phyloP scores from a whole-genome alignment of 1,140 invertebrate species.

The Pogonomyrmex californicus region DNA sequence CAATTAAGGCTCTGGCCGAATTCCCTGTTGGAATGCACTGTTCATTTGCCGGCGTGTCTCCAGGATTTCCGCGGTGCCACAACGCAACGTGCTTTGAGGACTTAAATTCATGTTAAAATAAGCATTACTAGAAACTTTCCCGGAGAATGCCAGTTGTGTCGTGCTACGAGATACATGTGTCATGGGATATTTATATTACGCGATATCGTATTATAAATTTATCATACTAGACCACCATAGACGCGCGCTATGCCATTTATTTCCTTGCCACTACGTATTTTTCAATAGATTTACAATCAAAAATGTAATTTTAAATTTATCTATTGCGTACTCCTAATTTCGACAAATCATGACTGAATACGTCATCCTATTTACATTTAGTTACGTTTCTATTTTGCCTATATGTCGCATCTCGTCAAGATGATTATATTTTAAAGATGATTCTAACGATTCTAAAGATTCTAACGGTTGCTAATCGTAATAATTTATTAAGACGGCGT shows the following conservation, averaged over 20 bases:
- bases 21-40: slow-evolving; percentile 32
- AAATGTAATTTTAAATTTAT: slow-evolving; percentile 22
- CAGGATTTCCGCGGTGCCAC: slow-evolving; percentile 15
- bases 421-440: background rate
- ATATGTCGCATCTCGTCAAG: background rate
- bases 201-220: slow-evolving; percentile 10
- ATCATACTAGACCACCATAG: background rate
- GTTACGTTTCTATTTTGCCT: background rate
- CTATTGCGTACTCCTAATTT: background rate
- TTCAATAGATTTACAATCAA: background rate
- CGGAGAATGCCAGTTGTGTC: background rate
- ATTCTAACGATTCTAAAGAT: background rate
- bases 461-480: slow-evolving; percentile 11
- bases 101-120: slow-evolving; percentile 27
- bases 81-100: slow-evolving; percentile 15
- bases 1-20: slow-evolving; percentile 68
- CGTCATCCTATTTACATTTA: background rate
- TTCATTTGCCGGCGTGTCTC: slow-evolving; percentile 40
- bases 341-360: background rate
- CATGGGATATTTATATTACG: background rate
- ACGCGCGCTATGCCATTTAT: background rate
- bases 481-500: slow-evolving; percentile 66
- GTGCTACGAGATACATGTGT: background rate
- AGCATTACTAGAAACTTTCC: slow-evolving; percentile 32
- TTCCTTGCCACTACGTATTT: background rate